Conservation (phyloP, 2,113 vertebrate species). For the Hiodon tergisus region DNA sequence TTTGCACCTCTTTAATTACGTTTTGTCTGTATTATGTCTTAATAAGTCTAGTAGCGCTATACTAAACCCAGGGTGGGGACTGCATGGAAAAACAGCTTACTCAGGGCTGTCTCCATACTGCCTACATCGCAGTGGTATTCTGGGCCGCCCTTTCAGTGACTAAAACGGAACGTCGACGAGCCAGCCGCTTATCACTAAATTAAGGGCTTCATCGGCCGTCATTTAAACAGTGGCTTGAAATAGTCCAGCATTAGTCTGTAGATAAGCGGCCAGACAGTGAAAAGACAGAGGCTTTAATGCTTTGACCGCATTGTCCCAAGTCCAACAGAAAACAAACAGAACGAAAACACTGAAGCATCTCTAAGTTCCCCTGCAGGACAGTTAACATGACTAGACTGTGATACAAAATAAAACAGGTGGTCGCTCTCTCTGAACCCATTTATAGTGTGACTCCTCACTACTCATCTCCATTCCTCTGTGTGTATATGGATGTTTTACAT, state of each 20-base stretch:
- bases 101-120: conserved; percentile 5
- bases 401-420: neutral
- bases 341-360: conserved; percentile 7
- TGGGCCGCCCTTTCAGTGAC: conserved; percentile 21
- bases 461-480: neutral
- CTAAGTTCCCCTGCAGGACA: conserved; percentile 1
- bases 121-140: conserved; percentile 13
- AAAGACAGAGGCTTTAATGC: conserved; percentile 31
- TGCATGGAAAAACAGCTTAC: neutral
- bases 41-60: neutral
- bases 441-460: neutral
- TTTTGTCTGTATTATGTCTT: too few relatives aligned
- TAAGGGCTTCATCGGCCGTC: conserved; percentile 4
- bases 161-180: conserved; percentile 18
- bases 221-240: conserved; percentile 23
- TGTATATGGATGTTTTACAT: neutral
- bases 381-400: neutral
- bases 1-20: too few relatives aligned
- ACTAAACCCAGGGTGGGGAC: neutral
- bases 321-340: conserved; percentile 30
- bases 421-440: conserved; percentile 1
- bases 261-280: conserved; percentile 18
- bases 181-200: conserved; percentile 24
- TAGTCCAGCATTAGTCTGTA: neutral
- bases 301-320: conserved; percentile 18